Percentiles rank a stretch among this genome's conserved stretches.
Conservation (phyloP, 2,888 invertebrate genomes). For the Andrena camellia region DNA sequence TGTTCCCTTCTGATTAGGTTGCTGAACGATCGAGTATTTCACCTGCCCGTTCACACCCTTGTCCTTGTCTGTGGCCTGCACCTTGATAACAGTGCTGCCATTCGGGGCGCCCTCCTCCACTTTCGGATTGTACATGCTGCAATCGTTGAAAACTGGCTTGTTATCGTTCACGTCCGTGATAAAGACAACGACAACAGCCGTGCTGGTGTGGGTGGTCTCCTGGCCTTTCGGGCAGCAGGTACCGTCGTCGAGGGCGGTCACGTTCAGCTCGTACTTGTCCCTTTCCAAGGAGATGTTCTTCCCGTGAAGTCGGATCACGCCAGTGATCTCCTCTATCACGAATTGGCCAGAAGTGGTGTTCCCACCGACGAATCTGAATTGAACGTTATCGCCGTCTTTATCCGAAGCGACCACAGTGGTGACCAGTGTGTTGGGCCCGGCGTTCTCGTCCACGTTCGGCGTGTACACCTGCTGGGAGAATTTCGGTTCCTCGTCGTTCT, state of each 20-base stretch:
- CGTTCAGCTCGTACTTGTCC: conserved; percentile 98
- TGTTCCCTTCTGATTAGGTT: conserved; percentile 97
- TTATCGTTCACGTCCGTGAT: conserved; percentile 99
- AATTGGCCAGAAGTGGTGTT: conserved; percentile 96
- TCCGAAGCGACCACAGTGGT: conserved; percentile 99
- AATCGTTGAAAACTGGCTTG: conserved; percentile 97
- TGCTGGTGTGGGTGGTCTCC: conserved; percentile 95
- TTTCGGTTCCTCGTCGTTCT: conserved; percentile 98
- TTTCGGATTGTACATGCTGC: conserved; percentile 96
- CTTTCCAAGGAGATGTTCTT: conserved; percentile 95
- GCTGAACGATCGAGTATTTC: conserved; percentile 98
- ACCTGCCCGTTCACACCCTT: conserved; percentile 98
- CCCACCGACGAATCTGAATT: conserved; percentile 96
- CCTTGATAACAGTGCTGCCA: conserved; percentile 97
- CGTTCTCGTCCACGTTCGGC: conserved; percentile 98
- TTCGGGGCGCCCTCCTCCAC: conserved; percentile 98
- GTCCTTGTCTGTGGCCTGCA: conserved; percentile 97
- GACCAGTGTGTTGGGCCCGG: conserved; percentile 97
- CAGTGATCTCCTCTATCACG: conserved; percentile 97
- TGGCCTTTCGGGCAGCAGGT: conserved; percentile 97
- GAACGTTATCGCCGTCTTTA: conserved; percentile 98
- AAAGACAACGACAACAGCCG: conserved; percentile 97
- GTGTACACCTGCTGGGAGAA: conserved; percentile 98
- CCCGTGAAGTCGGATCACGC: conserved; percentile 95
- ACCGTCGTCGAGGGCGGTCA: conserved; percentile 99